Evolutionary conservation across 2,113 vertebrate genomes (phyloP).

Genomic region (Echinops telfairi): DNA sequence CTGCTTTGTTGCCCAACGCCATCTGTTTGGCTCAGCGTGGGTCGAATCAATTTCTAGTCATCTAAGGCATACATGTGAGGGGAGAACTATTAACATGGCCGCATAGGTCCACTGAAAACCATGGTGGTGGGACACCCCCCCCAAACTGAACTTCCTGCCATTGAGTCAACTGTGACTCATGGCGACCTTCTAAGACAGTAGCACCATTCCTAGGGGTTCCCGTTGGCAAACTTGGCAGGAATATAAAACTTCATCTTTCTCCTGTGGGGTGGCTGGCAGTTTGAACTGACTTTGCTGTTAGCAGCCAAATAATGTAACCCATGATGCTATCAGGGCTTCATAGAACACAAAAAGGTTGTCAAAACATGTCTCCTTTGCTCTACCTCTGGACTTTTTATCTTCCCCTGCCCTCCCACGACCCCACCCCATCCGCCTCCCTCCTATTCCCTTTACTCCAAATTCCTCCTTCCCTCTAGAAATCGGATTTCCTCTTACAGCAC

Average conservation of each 20-base stretch:
- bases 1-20: background rate
- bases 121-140: too few relatives aligned
- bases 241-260: too few relatives aligned
- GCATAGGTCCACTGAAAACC: too few relatives aligned
- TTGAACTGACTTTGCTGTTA: too few relatives aligned
- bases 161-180: too few relatives aligned
- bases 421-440: background rate
- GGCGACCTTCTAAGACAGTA: too few relatives aligned
- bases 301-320: too few relatives aligned
- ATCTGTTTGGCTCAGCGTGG: background rate
- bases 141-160: too few relatives aligned
- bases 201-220: too few relatives aligned
- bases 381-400: background rate
- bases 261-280: too few relatives aligned
- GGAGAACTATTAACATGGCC: background rate
- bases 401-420: background rate
- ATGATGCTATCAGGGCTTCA: too few relatives aligned
- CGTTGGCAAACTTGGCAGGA: too few relatives aligned
- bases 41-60: background rate
- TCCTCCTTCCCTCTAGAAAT: background rate
- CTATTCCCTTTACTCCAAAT: background rate
- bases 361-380: background rate
- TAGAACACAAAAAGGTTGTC: background rate
- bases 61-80: background rate
- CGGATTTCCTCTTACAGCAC: background rate